Evolutionary conservation across 2,797 vertebrate species (phyloP), one percentile per base, ranked within the genome.

Genomic region (Lagorchestes hirsutus): DNA sequence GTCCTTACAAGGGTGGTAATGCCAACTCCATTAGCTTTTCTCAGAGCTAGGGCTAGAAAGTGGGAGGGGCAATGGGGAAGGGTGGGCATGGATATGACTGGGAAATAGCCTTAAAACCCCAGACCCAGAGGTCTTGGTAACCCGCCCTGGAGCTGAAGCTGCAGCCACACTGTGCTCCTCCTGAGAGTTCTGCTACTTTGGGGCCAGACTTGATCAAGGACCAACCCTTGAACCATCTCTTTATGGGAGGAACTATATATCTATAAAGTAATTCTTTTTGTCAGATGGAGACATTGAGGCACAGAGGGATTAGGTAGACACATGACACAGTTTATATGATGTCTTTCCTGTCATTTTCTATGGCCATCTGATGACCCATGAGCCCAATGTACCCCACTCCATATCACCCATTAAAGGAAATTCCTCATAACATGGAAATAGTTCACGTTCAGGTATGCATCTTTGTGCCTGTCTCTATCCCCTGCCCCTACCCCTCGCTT

Each of bases 91-190:
- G 6, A n/a, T 5, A n/a, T n/a, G 34, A 0, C 31, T 67, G 59
- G 34, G 34, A 67, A 67, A 13, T n/a, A 67, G 62, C 58, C 11
- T 12, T 11, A 31, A 59, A 59, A 24, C 29, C 10, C 8, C 27
- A 11, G 58, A 29, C 34, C 34, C 4, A 27, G 34, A 8, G 34
- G 34, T 0, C 34, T n/a, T 67, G 8, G 34, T 13, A 18, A 18
- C 14, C 14, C 18, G 34, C 34, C 62, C 14, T 18, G 34, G 34
- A 67, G 14, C 62, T 67, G 58, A 12, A 1, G 11, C 29, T 59
- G 1, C 29, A 59, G 29, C 29, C 10, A 31, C 3, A 0, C 0
- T 13, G 14, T 14, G 13, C 31, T 34, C 31, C 5, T 4, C 34
- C 16, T 67, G 34, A 18, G 34, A 14, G 5, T 5, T n/a, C 62